phyloP scores from a whole-genome alignment of 2,888 invertebrate genomes.

The Julus scandinavius region DNA sequence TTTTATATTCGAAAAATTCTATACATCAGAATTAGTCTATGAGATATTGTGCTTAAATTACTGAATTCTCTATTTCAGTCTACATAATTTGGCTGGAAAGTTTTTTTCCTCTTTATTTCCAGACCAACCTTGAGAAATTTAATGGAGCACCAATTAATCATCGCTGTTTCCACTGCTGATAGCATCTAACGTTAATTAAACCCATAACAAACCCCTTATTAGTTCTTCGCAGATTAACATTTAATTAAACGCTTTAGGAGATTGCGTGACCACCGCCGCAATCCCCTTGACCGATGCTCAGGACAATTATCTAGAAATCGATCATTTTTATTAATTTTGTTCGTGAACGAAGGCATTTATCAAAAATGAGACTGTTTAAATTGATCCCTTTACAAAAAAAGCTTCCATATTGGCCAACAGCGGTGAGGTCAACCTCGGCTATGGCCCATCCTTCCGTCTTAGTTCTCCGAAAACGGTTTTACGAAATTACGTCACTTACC shows the following conservation, averaged over 20 bases:
- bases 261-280: background rate
- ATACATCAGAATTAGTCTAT: too few relatives aligned
- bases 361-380: background rate
- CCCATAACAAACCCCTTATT: slow-evolving; percentile 22
- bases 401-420: background rate
- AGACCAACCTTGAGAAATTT: slow-evolving; percentile 14
- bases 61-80: too few relatives aligned
- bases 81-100: too few relatives aligned
- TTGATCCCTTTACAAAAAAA: background rate
- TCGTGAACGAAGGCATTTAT: background rate
- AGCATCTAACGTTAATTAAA: slow-evolving; percentile 15
- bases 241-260: slow-evolving; percentile 5
- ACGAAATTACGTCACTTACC: slow-evolving; percentile 61
- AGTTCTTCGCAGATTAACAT: background rate
- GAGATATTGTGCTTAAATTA: too few relatives aligned
- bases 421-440: background rate
- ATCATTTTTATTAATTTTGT: background rate
- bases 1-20: too few relatives aligned
- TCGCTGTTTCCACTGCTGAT: background rate
- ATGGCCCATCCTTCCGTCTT: background rate
- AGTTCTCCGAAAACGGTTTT: background rate
- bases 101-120: background rate
- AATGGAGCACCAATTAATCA: slow-evolving; percentile 35
- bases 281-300: slow-evolving; percentile 29
- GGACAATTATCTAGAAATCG: background rate